phyloP scores from a whole-genome alignment of 2,113 vertebrate genomes.

The Candoia aspera region DNA sequence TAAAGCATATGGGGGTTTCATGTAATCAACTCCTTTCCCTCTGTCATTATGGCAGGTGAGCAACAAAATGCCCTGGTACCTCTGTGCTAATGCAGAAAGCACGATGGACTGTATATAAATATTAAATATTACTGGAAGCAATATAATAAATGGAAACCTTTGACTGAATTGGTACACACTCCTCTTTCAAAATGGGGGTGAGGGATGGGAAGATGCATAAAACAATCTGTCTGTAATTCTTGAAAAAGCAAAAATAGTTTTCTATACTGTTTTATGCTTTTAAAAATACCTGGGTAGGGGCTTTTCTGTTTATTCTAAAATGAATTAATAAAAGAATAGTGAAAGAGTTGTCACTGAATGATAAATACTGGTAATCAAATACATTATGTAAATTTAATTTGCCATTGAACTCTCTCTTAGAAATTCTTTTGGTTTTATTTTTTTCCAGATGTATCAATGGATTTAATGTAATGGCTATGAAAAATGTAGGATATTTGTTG shows the following conservation, averaged over 20 bases:
- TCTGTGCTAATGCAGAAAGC: not conserved
- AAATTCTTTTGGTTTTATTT: conserved; percentile 65
- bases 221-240: conserved; percentile 61
- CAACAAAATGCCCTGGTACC: not conserved
- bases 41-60: conserved; percentile 2
- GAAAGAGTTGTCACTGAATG: conserved; percentile 66
- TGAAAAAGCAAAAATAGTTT: conserved; percentile 60
- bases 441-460: conserved; percentile 42
- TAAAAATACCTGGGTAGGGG: conserved; percentile 69
- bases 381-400: not conserved
- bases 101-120: not conserved
- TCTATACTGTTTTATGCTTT: conserved; percentile 63
- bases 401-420: conserved; percentile 58
- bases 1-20: not conserved
- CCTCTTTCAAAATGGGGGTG: conserved; percentile 27
- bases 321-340: conserved; percentile 71
- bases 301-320: conserved; percentile 60
- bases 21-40: not conserved
- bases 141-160: not conserved
- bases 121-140: conserved; percentile 7
- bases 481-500: conserved; percentile 48
- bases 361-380: conserved; percentile 63
- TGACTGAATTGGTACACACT: conserved; percentile 53
- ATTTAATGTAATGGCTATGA: conserved; percentile 59
- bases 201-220: conserved; percentile 39